Evolutionary conservation across 2,797 vertebrate species (phyloP).

Genomic region (Momotus momota): DNA sequence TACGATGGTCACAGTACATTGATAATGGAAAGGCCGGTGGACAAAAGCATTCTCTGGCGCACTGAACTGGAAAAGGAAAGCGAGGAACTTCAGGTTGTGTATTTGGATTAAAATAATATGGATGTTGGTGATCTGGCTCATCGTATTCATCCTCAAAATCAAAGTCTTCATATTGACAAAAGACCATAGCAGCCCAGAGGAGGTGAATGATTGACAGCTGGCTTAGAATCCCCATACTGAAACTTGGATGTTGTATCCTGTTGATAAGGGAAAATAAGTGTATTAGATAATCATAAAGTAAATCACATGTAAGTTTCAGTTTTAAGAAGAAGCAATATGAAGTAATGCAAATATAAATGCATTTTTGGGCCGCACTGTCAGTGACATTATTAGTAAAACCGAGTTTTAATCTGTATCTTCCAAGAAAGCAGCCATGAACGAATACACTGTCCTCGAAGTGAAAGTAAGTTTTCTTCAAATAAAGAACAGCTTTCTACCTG

Average conservation of each 20-base stretch:
- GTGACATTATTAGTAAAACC: neutral
- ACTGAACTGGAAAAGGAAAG: slow-evolving; percentile 50
- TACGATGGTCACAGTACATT: slow-evolving; percentile 85
- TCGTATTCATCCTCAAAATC: slow-evolving; percentile 81
- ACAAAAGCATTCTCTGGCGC: slow-evolving; percentile 84
- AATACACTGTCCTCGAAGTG: neutral
- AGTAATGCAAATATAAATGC: no score
- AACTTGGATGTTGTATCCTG: slow-evolving; percentile 30
- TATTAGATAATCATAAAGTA: neutral
- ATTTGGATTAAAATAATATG: slow-evolving; percentile 69
- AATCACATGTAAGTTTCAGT: neutral
- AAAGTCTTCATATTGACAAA: slow-evolving; percentile 79
- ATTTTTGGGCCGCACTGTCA: neutral
- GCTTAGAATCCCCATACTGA: slow-evolving; percentile 70
- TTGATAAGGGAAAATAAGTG: slow-evolving; percentile 23
- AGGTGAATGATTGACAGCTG: slow-evolving; percentile 58
- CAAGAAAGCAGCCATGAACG: neutral
- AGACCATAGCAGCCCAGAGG: slow-evolving; percentile 61
- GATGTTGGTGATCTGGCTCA: slow-evolving; percentile 54
- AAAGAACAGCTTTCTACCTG: neutral
- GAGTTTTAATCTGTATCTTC: neutral
- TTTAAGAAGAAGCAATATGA: neutral
- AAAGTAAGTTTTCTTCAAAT: neutral
- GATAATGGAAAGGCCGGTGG: slow-evolving; percentile 78
- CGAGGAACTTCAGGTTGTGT: slow-evolving; percentile 52